Base-by-base conservation (phyloP, 2,888 invertebrate genomes). In the Stenotaenia linearis region DNA sequence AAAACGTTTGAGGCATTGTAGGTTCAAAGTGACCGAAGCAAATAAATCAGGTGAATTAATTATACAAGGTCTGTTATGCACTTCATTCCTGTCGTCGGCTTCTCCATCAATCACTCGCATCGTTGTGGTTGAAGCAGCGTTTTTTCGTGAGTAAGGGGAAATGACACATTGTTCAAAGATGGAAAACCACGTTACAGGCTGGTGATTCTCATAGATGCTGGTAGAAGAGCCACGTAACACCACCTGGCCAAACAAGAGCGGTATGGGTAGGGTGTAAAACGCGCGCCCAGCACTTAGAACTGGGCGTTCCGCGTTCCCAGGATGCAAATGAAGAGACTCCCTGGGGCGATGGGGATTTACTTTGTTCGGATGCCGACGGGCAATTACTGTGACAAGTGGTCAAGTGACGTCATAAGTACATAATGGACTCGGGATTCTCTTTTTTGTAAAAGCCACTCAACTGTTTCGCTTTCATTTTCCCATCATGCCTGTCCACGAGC, bases 211-310 rank as follows among this genome's bases (percentile, higher is more conserved):
- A 28, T 69, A 28, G 69, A 69, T 69, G 69, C 69, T 28, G 69
- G 25, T 69, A 69, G 69, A 69, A 69, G 69, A 69, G 69, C 69
- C 69, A 69, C 69, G 69, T 69, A 69, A 69, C 69, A 69, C 69
- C 69, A 69, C 69, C 69, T 69, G 69, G 69, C 69, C 69, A 69
- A 69, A 69, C 69, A 69, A 69, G 69, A 69, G 69, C 69, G 69
- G 69, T n/a, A n/a, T 10, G 69, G 69, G 28, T 69, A 69, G 69
- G 69, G 69, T 25, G 69, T 28, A 28, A 69, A 69, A 69, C 69
- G 69, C 69, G 69, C 69, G 69, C 69, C 69, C 69, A 69, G 69
- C 69, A 69, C 69, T 69, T 69, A 69, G 69, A 28, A 25, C 28
- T 69, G 69, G 69, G 69, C 69, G 69, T 69, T 69, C 69, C 69